Evolutionary conservation across 1,140 invertebrate species (phyloP).

Genomic region (Conus ventricosus): DNA sequence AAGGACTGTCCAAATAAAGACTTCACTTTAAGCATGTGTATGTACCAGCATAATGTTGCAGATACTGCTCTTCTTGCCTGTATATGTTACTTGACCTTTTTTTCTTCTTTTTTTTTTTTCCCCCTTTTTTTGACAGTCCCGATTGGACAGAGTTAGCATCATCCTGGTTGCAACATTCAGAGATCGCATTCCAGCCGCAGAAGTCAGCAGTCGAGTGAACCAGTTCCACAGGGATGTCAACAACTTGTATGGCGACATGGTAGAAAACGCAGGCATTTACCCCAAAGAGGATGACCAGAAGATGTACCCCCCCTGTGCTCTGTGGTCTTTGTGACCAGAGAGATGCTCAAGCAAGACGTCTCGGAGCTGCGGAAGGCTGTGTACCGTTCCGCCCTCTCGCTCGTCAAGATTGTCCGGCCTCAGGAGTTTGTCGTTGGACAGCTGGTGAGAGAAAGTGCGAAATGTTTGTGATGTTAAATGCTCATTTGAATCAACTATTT

Average conservation of each 20-base stretch:
- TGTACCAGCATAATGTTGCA: too few relatives aligned
- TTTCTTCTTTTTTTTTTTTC: constrained; percentile 20
- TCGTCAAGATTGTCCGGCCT: neutral
- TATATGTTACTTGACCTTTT: neutral
- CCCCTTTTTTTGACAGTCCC: constrained; percentile 53
- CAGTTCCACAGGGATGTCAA: constrained; percentile 25
- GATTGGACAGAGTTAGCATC: constrained; percentile 55
- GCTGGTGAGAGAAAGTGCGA: neutral
- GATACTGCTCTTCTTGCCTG: neutral
- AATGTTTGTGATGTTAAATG: too few relatives aligned
- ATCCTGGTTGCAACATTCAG: constrained; percentile 66
- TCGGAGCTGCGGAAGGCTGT: neutral
- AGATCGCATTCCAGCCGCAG: constrained; percentile 46
- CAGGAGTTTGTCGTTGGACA: constrained; percentile 6
- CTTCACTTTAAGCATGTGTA: too few relatives aligned
- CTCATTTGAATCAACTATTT: too few relatives aligned
- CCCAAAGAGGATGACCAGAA: constrained; percentile 27
- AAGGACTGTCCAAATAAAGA: too few relatives aligned
- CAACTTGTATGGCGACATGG: neutral
- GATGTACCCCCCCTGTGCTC: constrained; percentile 16
- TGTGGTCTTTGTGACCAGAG: constrained; percentile 18
- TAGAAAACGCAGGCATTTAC: neutral
- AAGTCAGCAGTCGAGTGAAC: neutral
- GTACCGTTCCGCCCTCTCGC: neutral
- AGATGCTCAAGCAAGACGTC: neutral